Evolutionary conservation across 2,113 vertebrate genomes (phyloP), one percentile per base, ranked within the genome.

Genomic region (rat (Rattus norvegicus)): DNA sequence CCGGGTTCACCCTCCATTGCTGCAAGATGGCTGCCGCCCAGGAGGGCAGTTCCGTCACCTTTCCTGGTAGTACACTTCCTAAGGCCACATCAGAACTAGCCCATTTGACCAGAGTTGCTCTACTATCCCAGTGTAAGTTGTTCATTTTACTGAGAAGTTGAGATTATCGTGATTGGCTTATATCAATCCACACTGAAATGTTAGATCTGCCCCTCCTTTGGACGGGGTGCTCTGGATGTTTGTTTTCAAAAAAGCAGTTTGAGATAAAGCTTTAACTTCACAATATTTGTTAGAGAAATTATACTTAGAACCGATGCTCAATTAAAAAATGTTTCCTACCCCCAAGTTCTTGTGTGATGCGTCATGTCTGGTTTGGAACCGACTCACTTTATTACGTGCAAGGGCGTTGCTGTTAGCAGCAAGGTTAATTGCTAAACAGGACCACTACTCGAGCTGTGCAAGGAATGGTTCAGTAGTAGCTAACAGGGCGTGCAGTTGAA

Each of bases 341-440:
- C 36, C 80, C 39, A 89, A 69, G 2, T 75, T 89, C 39, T 76
- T 19, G 12, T 81, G 30, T 36, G 56, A 88, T 39, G 26, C 5
- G 54, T 88, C 73, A 22, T 88, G 33, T 91, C 56, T 91, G 11
- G 77, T 61, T 24, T 91, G 93, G 93, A 91, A 86, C 26, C 28
- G 2, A 69, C 43, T 92, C 36, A 73, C 47, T 91, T 84, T 77
- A 54, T 30, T 88, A 17, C 9, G 12, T 33, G 13, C 59, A 26
- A 43, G 47, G 52, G 1, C 30, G 52, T 69, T 90, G 7, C 73
- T 92, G 49, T 97, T 12, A 14, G 56, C 39, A 79, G 24, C 33
- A 67, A 94, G 13, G 5, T 28, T 47, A 76, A 94, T 56, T 88
- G 43, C 7, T 83, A 12, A 76, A 36, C 28, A 54, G 72, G 56